These are phyloP conservation scores for Thinocorus orbignyianus DNA, from an alignment of 2,113 vertebrate genomes.

Conservation along the genomic window DNA sequence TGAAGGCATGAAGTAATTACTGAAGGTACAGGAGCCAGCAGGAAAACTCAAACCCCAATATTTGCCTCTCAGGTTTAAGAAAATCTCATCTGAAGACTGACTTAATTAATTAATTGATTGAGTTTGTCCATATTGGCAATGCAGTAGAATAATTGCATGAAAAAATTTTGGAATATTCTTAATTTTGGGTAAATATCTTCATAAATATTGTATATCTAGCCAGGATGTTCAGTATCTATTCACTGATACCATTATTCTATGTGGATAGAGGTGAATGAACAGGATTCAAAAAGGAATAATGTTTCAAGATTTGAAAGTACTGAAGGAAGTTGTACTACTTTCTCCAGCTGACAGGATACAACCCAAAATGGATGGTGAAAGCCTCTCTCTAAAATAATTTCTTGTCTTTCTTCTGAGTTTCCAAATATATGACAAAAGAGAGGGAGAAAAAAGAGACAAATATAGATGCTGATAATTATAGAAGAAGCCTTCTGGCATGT, in stretches of 20 bases:
- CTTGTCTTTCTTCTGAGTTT: conserved; percentile 31
- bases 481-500: conserved; percentile 42
- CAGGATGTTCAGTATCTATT: background rate
- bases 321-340: background rate
- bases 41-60: background rate
- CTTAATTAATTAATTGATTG: background rate
- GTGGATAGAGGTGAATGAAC: background rate
- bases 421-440: conserved; percentile 39
- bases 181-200: background rate
- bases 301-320: background rate
- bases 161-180: background rate
- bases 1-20: background rate
- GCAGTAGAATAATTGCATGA: background rate
- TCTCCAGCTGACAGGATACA: background rate
- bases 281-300: background rate
- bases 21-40: background rate
- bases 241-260: background rate
- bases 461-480: conserved; percentile 56
- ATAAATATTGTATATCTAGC: background rate
- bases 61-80: background rate
- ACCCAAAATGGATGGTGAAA: background rate
- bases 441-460: conserved; percentile 25
- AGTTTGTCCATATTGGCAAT: background rate
- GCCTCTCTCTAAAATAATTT: background rate
- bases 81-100: background rate